Evolutionary conservation across 2,888 invertebrate genomes (phyloP), one percentile per base, ranked within the genome.

Genomic region (Brassicogethes aeneus): DNA sequence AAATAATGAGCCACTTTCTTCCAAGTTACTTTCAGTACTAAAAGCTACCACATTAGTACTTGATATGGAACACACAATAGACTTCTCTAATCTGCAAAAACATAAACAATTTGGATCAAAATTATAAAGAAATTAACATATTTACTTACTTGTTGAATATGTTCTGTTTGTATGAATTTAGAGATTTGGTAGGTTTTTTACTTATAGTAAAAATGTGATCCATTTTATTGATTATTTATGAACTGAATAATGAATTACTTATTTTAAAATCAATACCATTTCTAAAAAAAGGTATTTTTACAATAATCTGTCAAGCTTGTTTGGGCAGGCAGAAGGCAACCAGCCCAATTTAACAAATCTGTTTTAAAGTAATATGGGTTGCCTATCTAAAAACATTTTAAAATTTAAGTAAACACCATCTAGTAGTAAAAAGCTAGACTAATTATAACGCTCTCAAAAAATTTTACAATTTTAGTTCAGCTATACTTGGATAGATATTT

Each of bases 21-120:
- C 74, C n/a, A 85, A 68, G 60, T 85, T 83, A 2, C 81, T 83
- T 1, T 79, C 76, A 0, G 85, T 82, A 3, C 87, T 85, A 62
- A 89, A 91, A 0, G 90, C 91, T 16, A 89, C 77, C 17, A 89
- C 80, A 65, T 91, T 91, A 36, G 80, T 77, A 34, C 80, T 76
- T 0, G 91, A 91, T 52, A 92, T 76, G 2, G 82, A 79, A 60
- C 88, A 86, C 37, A 87, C 68, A 2, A 83, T 77, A 3, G 77
- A 73, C 13, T 76, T 76, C 30, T 60, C 56, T 14, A 55, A 42
- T 35, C 56, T 58, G 31, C 47, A 56, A 54, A 17, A 7, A 34
- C 10, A 17, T 15, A 36, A 16, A 39, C 32, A 17, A 13, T 29
- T 23, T 32, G 15, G 32, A 17, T 16, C 17, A 36, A 15, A 40